Conservation (phyloP, 2,888 invertebrate genomes). For the Limnephilus rhombicus region DNA sequence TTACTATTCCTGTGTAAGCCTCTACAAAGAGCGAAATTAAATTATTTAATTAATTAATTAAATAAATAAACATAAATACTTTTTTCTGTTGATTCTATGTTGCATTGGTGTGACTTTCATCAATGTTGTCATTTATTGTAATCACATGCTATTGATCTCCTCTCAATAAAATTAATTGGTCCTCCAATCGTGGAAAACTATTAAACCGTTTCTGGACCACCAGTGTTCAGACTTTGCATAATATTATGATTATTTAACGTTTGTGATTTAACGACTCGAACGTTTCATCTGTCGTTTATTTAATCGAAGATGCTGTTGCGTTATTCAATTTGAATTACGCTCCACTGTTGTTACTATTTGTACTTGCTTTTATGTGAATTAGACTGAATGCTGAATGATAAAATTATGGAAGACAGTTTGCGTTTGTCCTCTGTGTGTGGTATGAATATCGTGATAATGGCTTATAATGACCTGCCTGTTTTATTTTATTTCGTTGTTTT, state of each 20-base stretch:
- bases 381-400: background rate
- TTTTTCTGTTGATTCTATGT: too few relatives aligned
- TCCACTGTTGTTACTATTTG: background rate
- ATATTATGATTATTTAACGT: background rate
- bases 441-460: background rate
- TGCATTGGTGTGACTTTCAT: too few relatives aligned
- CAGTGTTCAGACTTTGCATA: background rate
- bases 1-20: too few relatives aligned
- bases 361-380: background rate
- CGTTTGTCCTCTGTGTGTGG: background rate
- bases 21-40: too few relatives aligned
- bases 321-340: background rate
- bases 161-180: too few relatives aligned
- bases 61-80: too few relatives aligned
- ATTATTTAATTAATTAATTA: too few relatives aligned
- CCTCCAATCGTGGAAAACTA: background rate
- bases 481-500: background rate
- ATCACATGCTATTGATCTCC: too few relatives aligned
- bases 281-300: background rate
- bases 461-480: background rate
- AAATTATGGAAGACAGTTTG: background rate
- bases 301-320: background rate
- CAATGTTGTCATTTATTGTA: background rate
- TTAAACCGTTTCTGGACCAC: background rate
- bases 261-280: background rate